Base-by-base conservation (phyloP, 2,797 vertebrate species). In the Eidolon dupreanum region DNA sequence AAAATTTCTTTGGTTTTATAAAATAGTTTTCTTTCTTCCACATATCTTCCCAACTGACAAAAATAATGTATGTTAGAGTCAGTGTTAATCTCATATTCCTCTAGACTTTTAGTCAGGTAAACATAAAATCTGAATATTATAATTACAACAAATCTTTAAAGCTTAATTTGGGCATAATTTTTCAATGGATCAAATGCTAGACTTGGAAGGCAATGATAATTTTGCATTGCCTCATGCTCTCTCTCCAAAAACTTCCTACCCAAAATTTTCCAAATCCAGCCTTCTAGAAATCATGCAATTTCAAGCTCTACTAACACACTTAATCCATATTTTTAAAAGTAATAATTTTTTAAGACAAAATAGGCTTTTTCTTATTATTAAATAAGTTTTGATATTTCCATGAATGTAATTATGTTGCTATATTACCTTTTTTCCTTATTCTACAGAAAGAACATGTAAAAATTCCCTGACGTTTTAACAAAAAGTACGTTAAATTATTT, bases 81-180 rank as follows among this genome's bases (percentile, higher is more conserved):
- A 1, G 16, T 38, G 12, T 71, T 92, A 73, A 87, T 41, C 8
- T 89, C 71, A 75, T 1, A 49, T 36, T n/a, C 61, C 41, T 77
- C 33, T 41, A 71, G 22, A 41, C 41, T 88, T 65, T 75, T 55
- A 57, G 19, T 20, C 36, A 89, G 55, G 46, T 86, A 88, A 94
- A 93, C 41, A 88, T 84, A 90, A 74, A 97, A 96, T 97, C 66
- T 97, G 97, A 88, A 97, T 97, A 98, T 98, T 96, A 97, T 78
- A 92, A 92, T 88, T 95, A 77, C 46, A 81, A 28, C 12, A 85
- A 43, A 90, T 78, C 59, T 59, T 31, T 41, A 71, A 90, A 89
- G 55, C 63, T 88, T 95, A 96, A 92, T 90, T 36, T 87, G 43
- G 55, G 86, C 57, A 43, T 92, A 82, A 79, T 57, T 86, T 95